Evolutionary conservation across 2,797 vertebrate genomes (phyloP).

Genomic region (Pachyuromys duprasi): DNA sequence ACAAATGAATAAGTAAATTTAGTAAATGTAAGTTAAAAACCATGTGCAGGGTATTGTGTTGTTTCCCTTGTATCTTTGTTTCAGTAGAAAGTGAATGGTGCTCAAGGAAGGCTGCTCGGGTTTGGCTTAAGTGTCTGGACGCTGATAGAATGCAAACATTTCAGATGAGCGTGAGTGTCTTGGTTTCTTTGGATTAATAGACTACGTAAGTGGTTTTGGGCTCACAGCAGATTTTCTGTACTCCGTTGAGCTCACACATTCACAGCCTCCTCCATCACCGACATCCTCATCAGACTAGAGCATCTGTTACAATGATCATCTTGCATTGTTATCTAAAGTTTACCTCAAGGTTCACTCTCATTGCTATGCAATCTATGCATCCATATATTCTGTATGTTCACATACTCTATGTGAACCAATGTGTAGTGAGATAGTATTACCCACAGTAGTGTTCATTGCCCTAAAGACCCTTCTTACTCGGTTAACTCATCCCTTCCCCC

Average conservation of each 20-base stretch:
- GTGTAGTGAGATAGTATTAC: background rate
- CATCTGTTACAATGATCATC: background rate
- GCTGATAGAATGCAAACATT: background rate
- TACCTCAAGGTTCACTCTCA: background rate
- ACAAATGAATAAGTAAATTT: background rate
- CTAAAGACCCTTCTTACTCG: background rate
- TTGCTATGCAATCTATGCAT: too few species aligned
- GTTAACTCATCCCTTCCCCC: background rate
- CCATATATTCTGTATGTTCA: background rate
- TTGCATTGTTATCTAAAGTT: background rate
- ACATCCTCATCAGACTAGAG: too few species aligned
- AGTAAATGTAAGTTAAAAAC: background rate
- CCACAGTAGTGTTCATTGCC: background rate
- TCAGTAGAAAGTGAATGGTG: background rate
- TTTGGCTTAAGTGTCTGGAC: background rate
- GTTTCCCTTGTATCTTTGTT: constrained; percentile 15
- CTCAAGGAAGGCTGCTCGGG: background rate
- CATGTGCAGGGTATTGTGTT: accelerated
- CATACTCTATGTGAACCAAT: background rate
- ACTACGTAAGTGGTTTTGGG: background rate
- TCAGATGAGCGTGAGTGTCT: background rate
- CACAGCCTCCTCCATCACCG: background rate
- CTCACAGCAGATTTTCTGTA: background rate
- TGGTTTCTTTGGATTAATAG: background rate
- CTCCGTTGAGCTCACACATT: too few species aligned